Base-by-base conservation (phyloP, 2,888 invertebrate genomes). In the Spisula subtruncata region DNA sequence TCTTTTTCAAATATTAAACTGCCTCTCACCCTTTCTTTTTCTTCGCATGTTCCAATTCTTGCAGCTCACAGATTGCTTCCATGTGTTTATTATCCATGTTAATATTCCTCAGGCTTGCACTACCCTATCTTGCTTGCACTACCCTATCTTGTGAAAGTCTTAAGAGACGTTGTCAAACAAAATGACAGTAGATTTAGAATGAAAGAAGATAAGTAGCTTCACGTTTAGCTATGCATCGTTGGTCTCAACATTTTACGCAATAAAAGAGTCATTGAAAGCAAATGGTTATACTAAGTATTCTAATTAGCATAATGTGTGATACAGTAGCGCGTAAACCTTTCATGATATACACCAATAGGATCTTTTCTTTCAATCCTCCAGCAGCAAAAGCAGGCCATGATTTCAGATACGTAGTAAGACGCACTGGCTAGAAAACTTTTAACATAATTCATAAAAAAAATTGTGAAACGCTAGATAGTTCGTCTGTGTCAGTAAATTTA, bases 21-120 rank as follows among this genome's bases (percentile, higher is more conserved):
- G 6, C 14, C 16, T 75, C 75, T 75, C 32, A 75, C 75, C 75
- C 75, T 32, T 75, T 75, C 75, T 75, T 75, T 75, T 75, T 75
- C 75, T 75, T 75, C 1, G 75, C 32, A 32, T 75, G 32, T 25
- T 75, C 75, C 75, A 25, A 18, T 32, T 75, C 75, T 1, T 75
- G 29, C 14, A 75, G 32, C 25, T 75, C 75, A 75, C 16, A 75
- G 5, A 75, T 75, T 2, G 25, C 32, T 14, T 75, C 75, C 75
- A 75, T 32, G 14, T 35, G 32, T 12, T 32, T 75, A 2, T 75
- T 75, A 75, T 75, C 75, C 75, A 75, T 75, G 10, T 75, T 75
- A 18, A 18, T 5, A 75, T 16, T 32, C 35, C 35, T 75, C 2
- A 32, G 8, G n/a, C 71, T 10, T n/a, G 16, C 5, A 71, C 14